Base-by-base conservation (phyloP, 2,113 vertebrate species). In the Otolemur garnettii region DNA sequence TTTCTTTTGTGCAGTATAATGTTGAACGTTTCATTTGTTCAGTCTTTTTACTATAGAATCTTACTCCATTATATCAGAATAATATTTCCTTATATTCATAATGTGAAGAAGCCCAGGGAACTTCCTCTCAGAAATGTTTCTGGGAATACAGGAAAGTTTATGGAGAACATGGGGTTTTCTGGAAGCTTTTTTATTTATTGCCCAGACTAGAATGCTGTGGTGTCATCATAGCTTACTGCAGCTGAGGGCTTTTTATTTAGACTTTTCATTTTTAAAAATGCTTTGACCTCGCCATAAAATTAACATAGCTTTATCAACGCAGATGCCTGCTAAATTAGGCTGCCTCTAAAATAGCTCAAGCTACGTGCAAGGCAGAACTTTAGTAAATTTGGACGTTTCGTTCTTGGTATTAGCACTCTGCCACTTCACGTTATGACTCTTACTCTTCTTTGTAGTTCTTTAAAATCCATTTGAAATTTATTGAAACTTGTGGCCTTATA, bases 181-280 rank as follows among this genome's bases (percentile, higher is more conserved):
- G 68, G 90, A 69, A 45, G 5, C 19, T 85, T 94, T 91, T 64
- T 28, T 28, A 64, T 28, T 64, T 62, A 62, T 26, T 11, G 12
- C 11, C 62, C 24, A 64, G 62, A 11, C 62, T 64, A 24, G 62
- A 64, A 24, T 28, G 62, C 62, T 13, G 4, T 64, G 26, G 28
- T 26, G 28, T 64, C 24, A 28, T 64, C 62, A 64, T 28, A 64
- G 62, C 62, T 64, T 28, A 64, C 24, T 26, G 62, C 62, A 64
- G 62, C 55, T 94, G 68, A 92, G 62, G 55, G 7, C 19, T 85
- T 94, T 91, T 82, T 91, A 79, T 86, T 86, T 95, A 86, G 50
- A 30, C 59, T 92, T 97, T 90, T 57, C 35, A 69, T 88, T 95
- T 96, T 89, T 22, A 82, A 93, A 94, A 78, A 30, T 80, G 75